phyloP scores from a whole-genome alignment of 2,113 vertebrate species.

The Panthera uncia region DNA sequence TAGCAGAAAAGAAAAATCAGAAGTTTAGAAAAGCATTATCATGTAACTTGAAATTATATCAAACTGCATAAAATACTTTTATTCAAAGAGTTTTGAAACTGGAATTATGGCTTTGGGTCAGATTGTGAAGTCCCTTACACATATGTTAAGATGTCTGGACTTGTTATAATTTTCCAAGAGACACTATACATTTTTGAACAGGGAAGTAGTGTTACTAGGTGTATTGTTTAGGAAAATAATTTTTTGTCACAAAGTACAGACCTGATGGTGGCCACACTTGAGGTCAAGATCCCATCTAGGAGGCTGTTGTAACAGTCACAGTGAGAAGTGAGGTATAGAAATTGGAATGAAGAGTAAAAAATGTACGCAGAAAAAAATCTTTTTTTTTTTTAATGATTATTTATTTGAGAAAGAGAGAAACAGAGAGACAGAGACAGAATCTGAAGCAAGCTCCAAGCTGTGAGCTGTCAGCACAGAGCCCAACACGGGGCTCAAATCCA shows the following conservation, averaged over 20 bases:
- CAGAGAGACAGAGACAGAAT: no score
- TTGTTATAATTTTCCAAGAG: background rate
- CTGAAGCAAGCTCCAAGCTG: no score
- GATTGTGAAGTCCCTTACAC: background rate
- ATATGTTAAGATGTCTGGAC: background rate
- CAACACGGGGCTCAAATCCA: no score
- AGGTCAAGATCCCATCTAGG: background rate
- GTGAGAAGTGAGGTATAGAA: background rate
- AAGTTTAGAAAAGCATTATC: background rate
- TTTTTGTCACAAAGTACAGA: constrained; percentile 4
- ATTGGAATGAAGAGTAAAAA: background rate
- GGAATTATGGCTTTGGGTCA: background rate
- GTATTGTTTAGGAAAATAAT: background rate
- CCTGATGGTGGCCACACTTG: background rate
- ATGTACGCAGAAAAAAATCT: background rate
- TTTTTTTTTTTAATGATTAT: no score
- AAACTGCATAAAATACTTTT: constrained; percentile 11
- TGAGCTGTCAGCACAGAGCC: no score
- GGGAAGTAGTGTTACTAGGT: background rate
- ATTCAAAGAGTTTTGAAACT: background rate
- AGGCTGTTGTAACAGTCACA: background rate
- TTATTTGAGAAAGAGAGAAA: no score
- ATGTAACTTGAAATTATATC: constrained; percentile 28
- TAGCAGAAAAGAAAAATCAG: background rate
- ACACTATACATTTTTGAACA: background rate